Evolutionary conservation across 2,113 vertebrate species (phyloP).

Genomic region (Alethe diademata): DNA sequence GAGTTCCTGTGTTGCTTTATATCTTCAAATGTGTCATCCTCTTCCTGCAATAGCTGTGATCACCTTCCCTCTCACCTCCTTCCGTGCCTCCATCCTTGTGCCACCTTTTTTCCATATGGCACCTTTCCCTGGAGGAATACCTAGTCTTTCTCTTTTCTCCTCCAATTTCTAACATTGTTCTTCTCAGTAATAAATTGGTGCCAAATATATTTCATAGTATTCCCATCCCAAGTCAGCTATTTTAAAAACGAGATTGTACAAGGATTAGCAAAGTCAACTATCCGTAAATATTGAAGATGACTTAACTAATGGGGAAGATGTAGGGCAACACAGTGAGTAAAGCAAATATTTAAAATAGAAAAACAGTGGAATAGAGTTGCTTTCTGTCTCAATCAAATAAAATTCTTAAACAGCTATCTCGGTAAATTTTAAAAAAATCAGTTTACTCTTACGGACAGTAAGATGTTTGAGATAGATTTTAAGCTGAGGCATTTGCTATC

Average conservation of each 20-base stretch:
- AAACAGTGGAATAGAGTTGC: background rate
- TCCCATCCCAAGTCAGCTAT: background rate
- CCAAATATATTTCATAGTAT: background rate
- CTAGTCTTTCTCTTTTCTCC: background rate
- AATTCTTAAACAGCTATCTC: background rate
- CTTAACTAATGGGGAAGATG: background rate
- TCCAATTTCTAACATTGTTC: background rate
- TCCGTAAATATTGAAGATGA: background rate
- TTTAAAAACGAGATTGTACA: background rate
- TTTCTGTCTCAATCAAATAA: background rate
- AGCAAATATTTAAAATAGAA: background rate
- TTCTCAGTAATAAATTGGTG: background rate
- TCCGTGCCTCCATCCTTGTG: background rate
- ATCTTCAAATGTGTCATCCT: background rate
- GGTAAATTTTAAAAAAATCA: background rate
- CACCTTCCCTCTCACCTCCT: background rate
- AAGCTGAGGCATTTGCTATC: background rate
- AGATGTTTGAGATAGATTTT: background rate
- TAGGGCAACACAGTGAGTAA: background rate
- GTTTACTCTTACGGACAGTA: background rate
- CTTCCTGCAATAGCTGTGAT: background rate
- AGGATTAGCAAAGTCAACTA: background rate
- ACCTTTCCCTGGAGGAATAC: background rate
- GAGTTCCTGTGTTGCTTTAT: background rate
- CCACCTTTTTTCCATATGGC: background rate